Conservation (phyloP, 2,888 invertebrate species). For the Graphium colonna region DNA sequence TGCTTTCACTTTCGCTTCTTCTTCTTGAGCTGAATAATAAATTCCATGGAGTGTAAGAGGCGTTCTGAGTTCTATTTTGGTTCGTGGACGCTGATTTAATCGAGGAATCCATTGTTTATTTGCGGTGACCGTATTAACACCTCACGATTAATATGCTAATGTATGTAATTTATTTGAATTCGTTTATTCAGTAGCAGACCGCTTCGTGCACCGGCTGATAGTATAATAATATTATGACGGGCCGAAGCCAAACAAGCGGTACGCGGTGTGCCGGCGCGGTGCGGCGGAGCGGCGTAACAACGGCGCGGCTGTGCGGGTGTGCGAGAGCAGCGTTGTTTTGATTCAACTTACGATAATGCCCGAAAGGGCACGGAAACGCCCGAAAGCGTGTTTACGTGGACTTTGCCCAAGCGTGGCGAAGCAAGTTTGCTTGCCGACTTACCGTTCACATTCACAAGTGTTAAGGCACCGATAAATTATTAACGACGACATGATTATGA, state of each 20-base stretch:
- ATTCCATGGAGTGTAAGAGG: slow-evolving; percentile 66
- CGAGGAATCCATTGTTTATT: slow-evolving; percentile 53
- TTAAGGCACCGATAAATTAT: no score
- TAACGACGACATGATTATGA: background rate
- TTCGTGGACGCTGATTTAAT: slow-evolving; percentile 49
- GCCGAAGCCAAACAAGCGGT: slow-evolving; percentile 42
- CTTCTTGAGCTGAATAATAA: slow-evolving; percentile 60
- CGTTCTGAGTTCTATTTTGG: slow-evolving; percentile 41
- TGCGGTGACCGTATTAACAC: background rate
- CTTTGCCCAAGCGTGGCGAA: slow-evolving; percentile 42
- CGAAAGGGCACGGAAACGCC: slow-evolving; percentile 56
- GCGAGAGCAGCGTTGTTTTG: slow-evolving; percentile 53
- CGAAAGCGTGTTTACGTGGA: slow-evolving; percentile 56
- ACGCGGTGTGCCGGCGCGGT: slow-evolving; percentile 27
- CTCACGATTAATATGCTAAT: background rate
- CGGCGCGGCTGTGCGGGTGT: slow-evolving; percentile 29
- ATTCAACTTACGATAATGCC: slow-evolving; percentile 42
- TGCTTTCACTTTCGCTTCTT: slow-evolving; percentile 69
- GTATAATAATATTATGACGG: slow-evolving; percentile 55
- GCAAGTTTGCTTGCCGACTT: no score
- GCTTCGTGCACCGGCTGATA: slow-evolving; percentile 50
- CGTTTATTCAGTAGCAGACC: slow-evolving; percentile 28
- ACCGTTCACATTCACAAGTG: background rate
- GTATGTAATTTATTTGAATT: slow-evolving; percentile 2
- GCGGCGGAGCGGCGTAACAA: slow-evolving; percentile 30